Percentiles rank a stretch among this genome's conserved stretches.
These are phyloP conservation scores for Cydia strobilella DNA, from an alignment of 1,140 invertebrate genomes.

Conservation along the genomic window DNA sequence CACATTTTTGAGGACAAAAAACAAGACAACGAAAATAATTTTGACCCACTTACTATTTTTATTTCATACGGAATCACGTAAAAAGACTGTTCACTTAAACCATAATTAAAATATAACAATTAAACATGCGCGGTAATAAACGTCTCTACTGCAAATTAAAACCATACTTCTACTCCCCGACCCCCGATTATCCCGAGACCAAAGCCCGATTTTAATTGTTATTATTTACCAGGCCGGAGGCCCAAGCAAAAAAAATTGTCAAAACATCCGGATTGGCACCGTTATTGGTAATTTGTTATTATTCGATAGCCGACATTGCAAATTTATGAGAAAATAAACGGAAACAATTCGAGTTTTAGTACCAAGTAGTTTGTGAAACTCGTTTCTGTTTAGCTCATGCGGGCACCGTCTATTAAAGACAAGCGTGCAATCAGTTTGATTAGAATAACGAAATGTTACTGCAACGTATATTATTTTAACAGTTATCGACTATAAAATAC, in stretches of 20 bases:
- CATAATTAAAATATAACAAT: no score
- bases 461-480: background rate
- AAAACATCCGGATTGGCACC: constrained; percentile 2
- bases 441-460: background rate
- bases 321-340: constrained; percentile 24
- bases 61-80: no score
- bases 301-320: constrained; percentile 12
- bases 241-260: background rate
- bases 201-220: background rate
- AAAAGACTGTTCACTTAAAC: no score
- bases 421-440: background rate
- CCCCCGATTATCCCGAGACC: no score
- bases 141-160: no score
- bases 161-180: no score
- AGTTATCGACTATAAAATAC: background rate
- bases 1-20: no score
- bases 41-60: no score
- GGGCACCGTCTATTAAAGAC: background rate
- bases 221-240: background rate
- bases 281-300: background rate
- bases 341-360: constrained; percentile 21
- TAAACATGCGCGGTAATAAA: no score
- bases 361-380: constrained; percentile 19
- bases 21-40: no score
- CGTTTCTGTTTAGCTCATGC: constrained; percentile 9